A percentile compares a stretch with the other conserved stretches of the same genome.
Evolutionary conservation across 2,888 invertebrate species (phyloP).

Genomic region (Scelioninae gen. 1): DNA sequence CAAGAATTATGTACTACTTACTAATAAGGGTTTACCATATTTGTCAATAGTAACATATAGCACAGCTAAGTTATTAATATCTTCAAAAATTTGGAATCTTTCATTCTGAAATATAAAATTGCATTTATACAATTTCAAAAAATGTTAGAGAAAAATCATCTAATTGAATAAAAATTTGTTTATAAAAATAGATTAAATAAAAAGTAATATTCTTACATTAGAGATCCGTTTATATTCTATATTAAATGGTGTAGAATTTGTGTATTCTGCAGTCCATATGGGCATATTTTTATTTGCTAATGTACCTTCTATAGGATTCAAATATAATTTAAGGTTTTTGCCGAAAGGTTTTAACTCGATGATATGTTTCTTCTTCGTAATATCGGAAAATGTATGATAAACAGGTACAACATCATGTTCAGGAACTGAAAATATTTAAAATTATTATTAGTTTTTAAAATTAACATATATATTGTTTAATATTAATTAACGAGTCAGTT

Average conservation of each 20-base stretch:
- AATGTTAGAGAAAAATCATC: too few relatives aligned
- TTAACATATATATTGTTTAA: conserved; percentile 1
- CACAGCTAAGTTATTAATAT: conserved; percentile 71
- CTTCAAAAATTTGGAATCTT: conserved; percentile 60
- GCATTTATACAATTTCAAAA: too few relatives aligned
- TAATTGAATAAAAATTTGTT: too few relatives aligned
- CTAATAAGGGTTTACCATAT: conserved; percentile 68
- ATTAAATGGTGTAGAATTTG: conserved; percentile 68
- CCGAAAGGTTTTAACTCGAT: conserved; percentile 74
- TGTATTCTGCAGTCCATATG: conserved; percentile 74
- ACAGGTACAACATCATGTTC: conserved; percentile 77
- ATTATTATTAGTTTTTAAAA: not conserved
- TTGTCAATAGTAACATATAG: conserved; percentile 65
- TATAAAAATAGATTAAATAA: conserved; percentile 1
- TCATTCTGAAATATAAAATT: not conserved
- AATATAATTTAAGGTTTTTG: conserved; percentile 74
- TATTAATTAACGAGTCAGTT: not conserved
- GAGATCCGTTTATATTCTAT: conserved; percentile 73
- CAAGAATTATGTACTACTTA: conserved; percentile 53
- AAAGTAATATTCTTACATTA: conserved; percentile 67
- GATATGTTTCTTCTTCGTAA: not conserved
- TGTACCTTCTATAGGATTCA: conserved; percentile 76
- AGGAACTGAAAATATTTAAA: conserved; percentile 74
- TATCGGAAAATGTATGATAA: conserved; percentile 64
- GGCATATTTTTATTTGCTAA: conserved; percentile 76